phyloP scores from a whole-genome alignment of 2,888 invertebrate species.

The Lottia scabra region DNA sequence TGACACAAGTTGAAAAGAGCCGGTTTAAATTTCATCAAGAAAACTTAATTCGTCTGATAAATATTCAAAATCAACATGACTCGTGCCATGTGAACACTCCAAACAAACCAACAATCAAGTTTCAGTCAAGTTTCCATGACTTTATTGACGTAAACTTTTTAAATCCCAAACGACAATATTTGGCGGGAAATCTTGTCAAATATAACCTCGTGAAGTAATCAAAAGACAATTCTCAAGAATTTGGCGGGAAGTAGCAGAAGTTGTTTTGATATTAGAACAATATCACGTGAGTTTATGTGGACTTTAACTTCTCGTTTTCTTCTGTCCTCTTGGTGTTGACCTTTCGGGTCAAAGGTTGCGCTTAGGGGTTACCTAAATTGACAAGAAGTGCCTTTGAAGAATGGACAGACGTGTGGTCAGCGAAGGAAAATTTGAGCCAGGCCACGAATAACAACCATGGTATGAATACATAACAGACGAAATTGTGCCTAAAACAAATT shows the following conservation, averaged over 20 bases:
- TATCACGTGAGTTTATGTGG: not conserved
- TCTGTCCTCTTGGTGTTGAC: not conserved
- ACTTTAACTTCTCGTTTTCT: not conserved
- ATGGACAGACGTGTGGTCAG: not conserved
- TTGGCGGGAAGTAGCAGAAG: not conserved
- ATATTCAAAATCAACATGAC: not conserved
- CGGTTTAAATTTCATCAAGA: not conserved
- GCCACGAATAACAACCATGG: not conserved
- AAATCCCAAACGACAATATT: not conserved
- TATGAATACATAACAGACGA: not conserved
- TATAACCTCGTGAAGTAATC: not conserved
- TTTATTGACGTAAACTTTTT: constrained; percentile 1
- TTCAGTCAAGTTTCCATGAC: not conserved
- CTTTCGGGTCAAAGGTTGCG: not conserved
- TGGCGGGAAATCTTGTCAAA: not conserved
- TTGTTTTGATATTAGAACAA: not conserved
- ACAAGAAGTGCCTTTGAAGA: not conserved
- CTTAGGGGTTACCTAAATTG: not conserved
- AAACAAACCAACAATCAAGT: not conserved
- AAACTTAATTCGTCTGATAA: not conserved
- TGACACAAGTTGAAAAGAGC: not conserved
- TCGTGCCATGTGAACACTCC: not conserved
- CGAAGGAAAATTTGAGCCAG: not conserved
- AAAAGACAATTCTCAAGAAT: not conserved
- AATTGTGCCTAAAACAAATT: no score